Evolutionary conservation across 1,140 invertebrate genomes (phyloP).

Genomic region (Drosophila pandora): DNA sequence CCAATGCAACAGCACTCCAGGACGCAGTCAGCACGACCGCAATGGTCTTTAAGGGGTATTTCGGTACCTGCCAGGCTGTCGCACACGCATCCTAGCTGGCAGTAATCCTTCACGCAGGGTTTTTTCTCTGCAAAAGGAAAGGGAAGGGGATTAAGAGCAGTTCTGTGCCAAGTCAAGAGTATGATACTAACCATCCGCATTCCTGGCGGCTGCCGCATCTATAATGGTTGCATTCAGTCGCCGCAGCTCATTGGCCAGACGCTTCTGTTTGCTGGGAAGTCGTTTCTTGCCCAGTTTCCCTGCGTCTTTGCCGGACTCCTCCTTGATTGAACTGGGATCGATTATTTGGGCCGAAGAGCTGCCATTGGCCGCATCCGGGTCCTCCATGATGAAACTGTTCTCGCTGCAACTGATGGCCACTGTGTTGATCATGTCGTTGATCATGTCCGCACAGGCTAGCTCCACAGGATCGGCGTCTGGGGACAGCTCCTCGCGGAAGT

Average conservation of each 20-base stretch:
- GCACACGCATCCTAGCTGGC: conserved; percentile 76
- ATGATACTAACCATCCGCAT: conserved; percentile 54
- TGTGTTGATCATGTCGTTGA: conserved; percentile 79
- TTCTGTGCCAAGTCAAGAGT: neutral
- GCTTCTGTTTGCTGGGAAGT: conserved; percentile 60
- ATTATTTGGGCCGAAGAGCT: neutral
- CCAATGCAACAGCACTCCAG: conserved; percentile 65
- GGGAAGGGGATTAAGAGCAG: neutral
- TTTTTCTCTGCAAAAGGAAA: conserved; percentile 48
- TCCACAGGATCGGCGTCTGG: conserved; percentile 11
- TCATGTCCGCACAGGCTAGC: conserved; percentile 67
- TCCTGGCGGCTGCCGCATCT: conserved; percentile 62
- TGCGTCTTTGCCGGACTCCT: conserved; percentile 24
- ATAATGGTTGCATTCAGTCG: conserved; percentile 83
- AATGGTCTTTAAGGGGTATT: conserved; percentile 62
- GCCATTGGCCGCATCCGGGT: conserved; percentile 43
- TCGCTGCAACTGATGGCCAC: conserved; percentile 83
- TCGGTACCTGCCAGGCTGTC: conserved; percentile 57
- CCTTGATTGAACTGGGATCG: conserved; percentile 23
- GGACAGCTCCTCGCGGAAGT: conserved; percentile 37
- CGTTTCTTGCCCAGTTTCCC: conserved; percentile 35
- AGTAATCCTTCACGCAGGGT: conserved; percentile 63
- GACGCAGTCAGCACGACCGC: conserved; percentile 64
- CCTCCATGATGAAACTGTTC: conserved; percentile 69
- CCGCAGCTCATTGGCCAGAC: conserved; percentile 66